Percentiles rank a stretch among this genome's conserved stretches.
Evolutionary conservation across 2,888 invertebrate genomes (phyloP).

Genomic region (Bembecia ichneumoniformis): DNA sequence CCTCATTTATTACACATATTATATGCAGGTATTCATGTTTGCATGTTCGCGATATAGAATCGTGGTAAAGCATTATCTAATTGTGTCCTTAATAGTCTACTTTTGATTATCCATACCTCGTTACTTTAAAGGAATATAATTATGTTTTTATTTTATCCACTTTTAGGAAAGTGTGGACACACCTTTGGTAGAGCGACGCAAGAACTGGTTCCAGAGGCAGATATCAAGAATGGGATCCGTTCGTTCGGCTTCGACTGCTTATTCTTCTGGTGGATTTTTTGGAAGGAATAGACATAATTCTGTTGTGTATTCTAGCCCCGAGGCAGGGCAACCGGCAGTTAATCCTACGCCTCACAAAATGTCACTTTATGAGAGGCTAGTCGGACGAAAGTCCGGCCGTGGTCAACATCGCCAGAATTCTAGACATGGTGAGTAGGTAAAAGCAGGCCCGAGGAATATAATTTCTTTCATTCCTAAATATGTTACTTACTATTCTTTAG

Average conservation of each 20-base stretch:
- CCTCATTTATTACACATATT: too few species aligned
- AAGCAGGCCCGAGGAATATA: not conserved
- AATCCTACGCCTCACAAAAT: conserved; percentile 75
- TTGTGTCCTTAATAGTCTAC: too few species aligned
- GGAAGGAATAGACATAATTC: conserved; percentile 85
- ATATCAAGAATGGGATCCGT: conserved; percentile 89
- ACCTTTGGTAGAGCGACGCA: conserved; percentile 86
- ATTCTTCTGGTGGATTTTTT: conserved; percentile 83
- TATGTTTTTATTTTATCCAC: too few species aligned
- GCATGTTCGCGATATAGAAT: too few species aligned
- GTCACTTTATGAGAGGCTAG: conserved; percentile 86
- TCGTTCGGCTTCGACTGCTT: conserved; percentile 87
- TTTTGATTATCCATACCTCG: conserved; percentile 1
- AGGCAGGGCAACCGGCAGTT: conserved; percentile 60
- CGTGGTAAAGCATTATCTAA: too few species aligned
- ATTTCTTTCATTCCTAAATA: too few species aligned
- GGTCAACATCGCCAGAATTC: conserved; percentile 75
- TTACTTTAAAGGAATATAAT: not conserved
- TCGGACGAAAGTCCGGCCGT: conserved; percentile 84
- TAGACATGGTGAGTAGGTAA: conserved; percentile 72
- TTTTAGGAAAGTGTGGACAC: conserved; percentile 90
- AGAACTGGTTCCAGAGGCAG: conserved; percentile 90
- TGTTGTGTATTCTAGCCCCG: conserved; percentile 78
- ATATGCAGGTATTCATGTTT: too few species aligned
- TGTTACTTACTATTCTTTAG: too few species aligned